phyloP scores from a whole-genome alignment of 2,888 invertebrate species.

The Cephus sareptanus region DNA sequence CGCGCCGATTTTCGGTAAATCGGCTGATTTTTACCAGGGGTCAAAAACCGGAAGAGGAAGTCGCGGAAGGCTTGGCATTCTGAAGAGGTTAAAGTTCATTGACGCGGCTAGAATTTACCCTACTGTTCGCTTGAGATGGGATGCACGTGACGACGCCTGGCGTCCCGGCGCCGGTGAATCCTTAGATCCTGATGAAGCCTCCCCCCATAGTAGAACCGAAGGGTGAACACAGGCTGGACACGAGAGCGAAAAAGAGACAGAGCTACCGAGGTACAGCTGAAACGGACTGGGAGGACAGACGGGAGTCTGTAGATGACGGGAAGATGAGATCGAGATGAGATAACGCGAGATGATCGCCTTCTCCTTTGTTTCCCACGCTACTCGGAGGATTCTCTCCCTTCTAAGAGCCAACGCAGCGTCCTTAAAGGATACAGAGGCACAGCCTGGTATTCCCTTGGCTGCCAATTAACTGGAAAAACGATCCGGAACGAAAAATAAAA shows the following conservation, averaged over 20 bases:
- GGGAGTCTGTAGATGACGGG: slow-evolving; percentile 8
- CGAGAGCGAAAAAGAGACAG: background rate
- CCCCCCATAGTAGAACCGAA: background rate
- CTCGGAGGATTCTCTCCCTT: slow-evolving; percentile 22
- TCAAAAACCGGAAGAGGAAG: too few species aligned
- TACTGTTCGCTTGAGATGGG: too few species aligned
- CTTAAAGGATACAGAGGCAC: slow-evolving; percentile 52
- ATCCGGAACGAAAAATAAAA: background rate
- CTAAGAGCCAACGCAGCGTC: slow-evolving; percentile 36
- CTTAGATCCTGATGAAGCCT: background rate
- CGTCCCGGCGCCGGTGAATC: background rate
- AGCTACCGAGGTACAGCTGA: background rate
- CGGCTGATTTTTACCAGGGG: background rate
- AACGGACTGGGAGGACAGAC: background rate
- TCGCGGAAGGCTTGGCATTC: too few species aligned
- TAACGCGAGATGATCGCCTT: slow-evolving; percentile 34
- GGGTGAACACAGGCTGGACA: background rate
- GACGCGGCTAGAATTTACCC: too few species aligned
- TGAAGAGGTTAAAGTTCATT: too few species aligned
- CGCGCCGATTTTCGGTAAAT: background rate
- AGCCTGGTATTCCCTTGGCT: slow-evolving; percentile 41
- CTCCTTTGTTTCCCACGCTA: slow-evolving; percentile 63
- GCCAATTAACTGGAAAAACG: slow-evolving; percentile 14
- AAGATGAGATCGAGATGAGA: slow-evolving; percentile 19
- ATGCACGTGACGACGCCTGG: background rate